These are phyloP conservation scores for Glomeris marginata DNA, from an alignment of 2,888 invertebrate species.

Conservation along the genomic window DNA sequence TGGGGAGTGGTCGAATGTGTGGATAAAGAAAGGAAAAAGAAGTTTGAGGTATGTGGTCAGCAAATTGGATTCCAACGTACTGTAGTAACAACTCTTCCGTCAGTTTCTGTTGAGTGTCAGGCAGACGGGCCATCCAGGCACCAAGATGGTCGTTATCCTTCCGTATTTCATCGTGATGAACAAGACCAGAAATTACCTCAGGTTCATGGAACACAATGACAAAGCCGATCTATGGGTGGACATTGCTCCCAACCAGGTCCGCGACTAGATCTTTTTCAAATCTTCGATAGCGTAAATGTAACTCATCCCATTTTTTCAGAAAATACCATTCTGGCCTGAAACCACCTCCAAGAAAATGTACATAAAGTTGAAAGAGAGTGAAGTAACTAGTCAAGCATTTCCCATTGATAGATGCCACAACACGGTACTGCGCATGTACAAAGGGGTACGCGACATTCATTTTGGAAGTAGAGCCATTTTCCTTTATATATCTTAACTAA, in stretches of 20 bases:
- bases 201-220: constrained; percentile 76
- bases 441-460: constrained; percentile 44
- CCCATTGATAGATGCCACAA: constrained; percentile 50
- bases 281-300: not conserved
- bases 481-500: not conserved
- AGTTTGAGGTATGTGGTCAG: constrained; percentile 40
- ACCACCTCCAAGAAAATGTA: constrained; percentile 66
- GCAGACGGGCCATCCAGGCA: constrained; percentile 53
- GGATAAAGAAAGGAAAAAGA: constrained; percentile 48
- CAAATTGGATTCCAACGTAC: not conserved
- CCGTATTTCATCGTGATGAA: constrained; percentile 66
- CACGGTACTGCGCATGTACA: constrained; percentile 66
- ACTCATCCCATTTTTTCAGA: constrained; percentile 23
- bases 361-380: constrained; percentile 59
- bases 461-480: not conserved
- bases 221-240: constrained; percentile 70
- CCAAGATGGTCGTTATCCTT: constrained; percentile 60
- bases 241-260: constrained; percentile 48
- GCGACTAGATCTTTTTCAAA: not conserved
- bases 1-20: constrained; percentile 51
- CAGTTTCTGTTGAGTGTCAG: constrained; percentile 50
- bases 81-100: constrained; percentile 9
- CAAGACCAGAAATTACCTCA: constrained; percentile 42
- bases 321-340: constrained; percentile 62
- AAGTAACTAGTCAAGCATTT: constrained; percentile 59